Percentiles rank a stretch among this genome's conserved stretches.
Conservation (phyloP, 2,113 vertebrate species). For the Pao palembangensis region DNA sequence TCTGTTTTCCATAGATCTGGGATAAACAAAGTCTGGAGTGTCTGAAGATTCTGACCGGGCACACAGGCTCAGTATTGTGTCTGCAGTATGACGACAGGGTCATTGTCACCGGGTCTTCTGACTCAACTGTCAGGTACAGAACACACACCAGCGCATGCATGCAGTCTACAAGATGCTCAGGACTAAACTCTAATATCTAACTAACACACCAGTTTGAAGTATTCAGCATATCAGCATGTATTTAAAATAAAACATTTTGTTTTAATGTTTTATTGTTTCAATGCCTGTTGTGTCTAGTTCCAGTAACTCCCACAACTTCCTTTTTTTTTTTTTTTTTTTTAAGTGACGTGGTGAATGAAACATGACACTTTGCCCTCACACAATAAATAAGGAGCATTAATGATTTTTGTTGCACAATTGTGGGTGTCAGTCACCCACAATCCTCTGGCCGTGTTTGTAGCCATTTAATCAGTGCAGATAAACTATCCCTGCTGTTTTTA, state of each 20-base stretch:
- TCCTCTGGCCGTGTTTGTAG: too few species aligned
- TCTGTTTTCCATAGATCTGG: conserved; percentile 82
- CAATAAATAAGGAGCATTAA: too few species aligned
- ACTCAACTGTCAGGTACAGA: conserved; percentile 93
- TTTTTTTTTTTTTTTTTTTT: background rate
- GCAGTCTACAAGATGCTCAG: too few species aligned
- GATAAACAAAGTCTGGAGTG: conserved; percentile 97
- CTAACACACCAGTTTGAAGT: background rate
- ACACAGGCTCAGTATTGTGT: conserved; percentile 97
- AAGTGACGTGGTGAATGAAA: background rate
- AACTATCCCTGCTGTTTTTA: too few species aligned
- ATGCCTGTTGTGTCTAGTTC: background rate
- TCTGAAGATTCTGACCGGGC: conserved; percentile 95
- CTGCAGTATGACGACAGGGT: conserved; percentile 97
- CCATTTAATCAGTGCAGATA: too few species aligned
- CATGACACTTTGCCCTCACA: too few species aligned
- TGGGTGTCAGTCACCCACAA: too few species aligned
- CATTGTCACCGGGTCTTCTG: conserved; percentile 97
- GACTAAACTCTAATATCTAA: background rate
- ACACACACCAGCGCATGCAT: too few species aligned
- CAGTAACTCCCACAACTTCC: background rate
- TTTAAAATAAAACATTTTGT: background rate
- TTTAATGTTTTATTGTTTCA: background rate
- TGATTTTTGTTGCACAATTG: too few species aligned
- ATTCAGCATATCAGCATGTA: background rate